Evolutionary conservation across 2,113 vertebrate genomes (phyloP), one percentile per base, ranked within the genome.

Genomic region (Hippocampus abdominalis): DNA sequence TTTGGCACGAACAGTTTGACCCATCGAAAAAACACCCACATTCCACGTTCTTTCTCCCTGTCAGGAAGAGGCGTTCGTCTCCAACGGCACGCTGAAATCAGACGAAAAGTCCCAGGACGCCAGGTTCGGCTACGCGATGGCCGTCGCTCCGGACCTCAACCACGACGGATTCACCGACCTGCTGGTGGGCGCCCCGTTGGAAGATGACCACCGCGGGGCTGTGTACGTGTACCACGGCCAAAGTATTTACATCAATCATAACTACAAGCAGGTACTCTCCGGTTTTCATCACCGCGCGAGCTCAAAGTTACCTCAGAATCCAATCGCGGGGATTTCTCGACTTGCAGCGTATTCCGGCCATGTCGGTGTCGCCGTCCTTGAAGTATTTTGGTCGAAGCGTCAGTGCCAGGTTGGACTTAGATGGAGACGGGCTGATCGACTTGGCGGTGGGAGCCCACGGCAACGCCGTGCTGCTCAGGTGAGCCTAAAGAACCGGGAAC

Each of bases 331-430:
- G 2, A 78, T 27, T 64, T 3, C 3, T 70, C 18, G 57, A 78
- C 40, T 76, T 20, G 11, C 87, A 99, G 97, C 93, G 94, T 63
- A 92, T 99, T 25, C 82, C 92, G 16, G 94, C 92, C 1, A 82
- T 83, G 3, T 90, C 87, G 0, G 84, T 98, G 77, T 92, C 90
- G 0, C 77, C 87, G 0, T 67, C 85, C 8, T 94, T 98, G 73
- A 89, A 86, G n/a, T 98, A 98, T 71, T 98, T 98, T 42, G 97
- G 97, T n/a, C 93, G 95, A 71, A 98, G 96, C 57, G 76, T 97
- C 77, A 96, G 94, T 0, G 95, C 93, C 21, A 90, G 80, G 20
- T 56, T 93, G 65, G 97, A 97, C 87, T 81, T 95, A 89, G 95
- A 96, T 0, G 95, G 95, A 29, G 96, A 98, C 11, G 90, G 90